phyloP scores from a whole-genome alignment of 2,797 vertebrate genomes.

The Crenuchus spilurus region DNA sequence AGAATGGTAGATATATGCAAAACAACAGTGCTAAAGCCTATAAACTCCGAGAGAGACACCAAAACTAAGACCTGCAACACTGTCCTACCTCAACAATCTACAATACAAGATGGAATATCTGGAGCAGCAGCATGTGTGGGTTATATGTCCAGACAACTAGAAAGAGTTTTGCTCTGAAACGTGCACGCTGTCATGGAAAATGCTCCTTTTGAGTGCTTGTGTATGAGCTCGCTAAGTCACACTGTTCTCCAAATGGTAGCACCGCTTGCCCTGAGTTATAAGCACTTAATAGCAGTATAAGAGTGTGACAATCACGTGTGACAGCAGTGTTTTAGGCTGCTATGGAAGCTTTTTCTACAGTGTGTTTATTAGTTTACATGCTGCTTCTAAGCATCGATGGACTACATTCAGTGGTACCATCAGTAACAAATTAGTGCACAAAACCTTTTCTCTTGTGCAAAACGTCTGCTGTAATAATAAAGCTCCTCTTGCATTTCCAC shows the following conservation, averaged over 20 bases:
- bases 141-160: too few species aligned
- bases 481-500: neutral
- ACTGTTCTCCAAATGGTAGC: conserved; percentile 28
- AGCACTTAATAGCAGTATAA: conserved; percentile 29
- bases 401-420: neutral
- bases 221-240: neutral
- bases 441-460: neutral
- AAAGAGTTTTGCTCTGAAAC: too few species aligned
- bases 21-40: too few species aligned
- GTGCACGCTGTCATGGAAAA: too few species aligned
- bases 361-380: neutral
- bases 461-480: neutral
- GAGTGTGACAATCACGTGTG: conserved; percentile 33
- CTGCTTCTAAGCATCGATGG: neutral
- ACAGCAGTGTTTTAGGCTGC: neutral
- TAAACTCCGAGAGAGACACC: too few species aligned
- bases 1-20: too few species aligned
- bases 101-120: too few species aligned
- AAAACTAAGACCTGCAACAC: too few species aligned
- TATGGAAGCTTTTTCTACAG: conserved; percentile 14
- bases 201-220: too few species aligned
- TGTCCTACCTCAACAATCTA: too few species aligned
- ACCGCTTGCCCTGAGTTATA: conserved; percentile 54
- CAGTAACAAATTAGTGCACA: neutral
- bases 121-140: too few species aligned